Conservation (phyloP, 2,113 vertebrate genomes). For the Periophthalmodon schlosseri region DNA sequence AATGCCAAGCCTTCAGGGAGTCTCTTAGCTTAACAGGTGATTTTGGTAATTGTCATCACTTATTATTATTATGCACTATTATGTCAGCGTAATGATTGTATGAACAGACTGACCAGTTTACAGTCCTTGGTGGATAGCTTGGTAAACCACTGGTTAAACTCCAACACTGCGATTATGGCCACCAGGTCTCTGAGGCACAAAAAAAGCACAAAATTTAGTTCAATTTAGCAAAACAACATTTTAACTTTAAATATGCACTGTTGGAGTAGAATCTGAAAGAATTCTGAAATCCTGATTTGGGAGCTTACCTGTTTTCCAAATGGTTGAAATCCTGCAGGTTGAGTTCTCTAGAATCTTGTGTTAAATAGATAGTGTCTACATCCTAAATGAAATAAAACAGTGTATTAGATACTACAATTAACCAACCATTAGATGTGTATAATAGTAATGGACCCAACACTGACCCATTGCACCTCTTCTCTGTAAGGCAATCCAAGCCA, state of each 20-base stretch:
- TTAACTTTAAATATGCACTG: neutral
- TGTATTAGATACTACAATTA: neutral
- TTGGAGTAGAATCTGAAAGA: neutral
- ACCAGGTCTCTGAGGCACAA: slow-evolving; percentile 87
- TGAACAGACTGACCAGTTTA: slow-evolving; percentile 86
- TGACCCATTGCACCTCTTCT: slow-evolving; percentile 98
- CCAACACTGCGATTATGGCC: slow-evolving; percentile 93
- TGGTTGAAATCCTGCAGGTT: slow-evolving; percentile 98
- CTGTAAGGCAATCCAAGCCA: slow-evolving; percentile 92
- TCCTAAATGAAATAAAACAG: slow-evolving; percentile 74
- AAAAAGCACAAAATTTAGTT: slow-evolving; percentile 41
- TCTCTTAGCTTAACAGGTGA: neutral
- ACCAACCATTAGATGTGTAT: neutral
- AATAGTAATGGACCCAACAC: slow-evolving; percentile 47
- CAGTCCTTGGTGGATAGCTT: slow-evolving; percentile 95
- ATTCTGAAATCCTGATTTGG: neutral
- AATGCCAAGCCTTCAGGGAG: too few relatives aligned
- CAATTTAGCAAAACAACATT: neutral
- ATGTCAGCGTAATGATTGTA: neutral
- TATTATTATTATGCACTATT: neutral
- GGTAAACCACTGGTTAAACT: slow-evolving; percentile 98
- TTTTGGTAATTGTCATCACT: neutral
- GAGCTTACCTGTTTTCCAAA: slow-evolving; percentile 90
- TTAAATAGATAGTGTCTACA: slow-evolving; percentile 97
- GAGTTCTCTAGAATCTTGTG: slow-evolving; percentile 93